Evolutionary conservation across 1,140 invertebrate genomes (phyloP).

Genomic region (Lutraria rhynchaena): DNA sequence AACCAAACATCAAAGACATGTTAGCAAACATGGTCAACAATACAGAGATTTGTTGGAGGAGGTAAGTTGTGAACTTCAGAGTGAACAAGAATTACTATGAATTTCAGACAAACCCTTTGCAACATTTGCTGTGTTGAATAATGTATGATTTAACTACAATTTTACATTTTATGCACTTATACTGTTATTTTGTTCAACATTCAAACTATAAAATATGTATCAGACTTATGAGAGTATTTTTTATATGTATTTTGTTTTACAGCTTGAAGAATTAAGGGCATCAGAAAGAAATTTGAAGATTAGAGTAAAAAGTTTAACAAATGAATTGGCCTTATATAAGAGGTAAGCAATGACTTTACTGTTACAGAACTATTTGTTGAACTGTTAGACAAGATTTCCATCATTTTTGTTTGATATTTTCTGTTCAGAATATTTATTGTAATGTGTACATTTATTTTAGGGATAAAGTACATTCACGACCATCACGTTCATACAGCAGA

Average conservation of each 20-base stretch:
- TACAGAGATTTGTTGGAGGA: slow-evolving; percentile 78
- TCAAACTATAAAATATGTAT: no score
- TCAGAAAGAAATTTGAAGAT: slow-evolving; percentile 80
- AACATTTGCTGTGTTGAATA: no score
- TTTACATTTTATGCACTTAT: no score
- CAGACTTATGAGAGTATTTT: no score
- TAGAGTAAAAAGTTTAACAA: slow-evolving; percentile 80
- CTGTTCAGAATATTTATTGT: slow-evolving; percentile 11
- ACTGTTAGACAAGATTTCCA: background rate
- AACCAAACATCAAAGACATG: slow-evolving; percentile 75
- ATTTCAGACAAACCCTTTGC: no score
- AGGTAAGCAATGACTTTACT: slow-evolving; percentile 61
- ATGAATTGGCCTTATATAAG: slow-evolving; percentile 81
- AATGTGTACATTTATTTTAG: slow-evolving; percentile 47
- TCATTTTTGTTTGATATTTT: background rate
- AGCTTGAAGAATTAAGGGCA: slow-evolving; percentile 81
- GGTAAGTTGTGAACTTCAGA: slow-evolving; percentile 72
- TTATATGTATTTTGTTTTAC: no score
- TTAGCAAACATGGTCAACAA: slow-evolving; percentile 77
- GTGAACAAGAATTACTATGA: no score
- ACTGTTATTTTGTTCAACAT: no score
- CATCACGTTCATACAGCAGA: slow-evolving; percentile 49
- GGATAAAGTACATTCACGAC: slow-evolving; percentile 61
- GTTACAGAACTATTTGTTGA: background rate
- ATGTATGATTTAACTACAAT: no score